Percentiles rank a stretch among this genome's conserved stretches.
These are phyloP conservation scores for Penaeus vannamei DNA, from an alignment of 1,140 invertebrate species.

Conservation along the genomic window DNA sequence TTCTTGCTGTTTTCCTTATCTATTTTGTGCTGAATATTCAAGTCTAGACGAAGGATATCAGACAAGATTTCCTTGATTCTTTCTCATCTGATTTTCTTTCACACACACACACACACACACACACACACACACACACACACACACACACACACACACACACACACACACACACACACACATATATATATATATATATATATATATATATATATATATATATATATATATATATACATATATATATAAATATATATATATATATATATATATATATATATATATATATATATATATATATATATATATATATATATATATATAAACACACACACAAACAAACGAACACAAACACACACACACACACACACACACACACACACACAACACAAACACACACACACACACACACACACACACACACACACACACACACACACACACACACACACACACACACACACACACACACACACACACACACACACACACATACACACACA, in stretches of 20 bases:
- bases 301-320: constrained; percentile 37
- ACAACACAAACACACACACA: too few species aligned
- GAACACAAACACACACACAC: not conserved
- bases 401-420: too few species aligned
- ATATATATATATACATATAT: constrained; percentile 34
- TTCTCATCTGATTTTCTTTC: not conserved
- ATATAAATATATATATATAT: constrained; percentile 30
- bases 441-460: too few species aligned
- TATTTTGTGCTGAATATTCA: too few species aligned
- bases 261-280: constrained; percentile 37
- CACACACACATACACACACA: too few species aligned
- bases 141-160: not conserved
- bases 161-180: not conserved
- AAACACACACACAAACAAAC: not conserved
- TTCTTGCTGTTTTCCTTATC: too few species aligned
- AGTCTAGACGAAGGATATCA: not conserved
- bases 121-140: not conserved
- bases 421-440: too few species aligned
- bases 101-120: not conserved
- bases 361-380: too few species aligned
- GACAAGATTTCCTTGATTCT: not conserved
- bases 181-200: constrained; percentile 37
- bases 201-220: constrained; percentile 37
- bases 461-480: too few species aligned
- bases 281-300: constrained; percentile 37